Conservation (phyloP, 2,113 vertebrate species). For the Gnathonemus longibarbis region DNA sequence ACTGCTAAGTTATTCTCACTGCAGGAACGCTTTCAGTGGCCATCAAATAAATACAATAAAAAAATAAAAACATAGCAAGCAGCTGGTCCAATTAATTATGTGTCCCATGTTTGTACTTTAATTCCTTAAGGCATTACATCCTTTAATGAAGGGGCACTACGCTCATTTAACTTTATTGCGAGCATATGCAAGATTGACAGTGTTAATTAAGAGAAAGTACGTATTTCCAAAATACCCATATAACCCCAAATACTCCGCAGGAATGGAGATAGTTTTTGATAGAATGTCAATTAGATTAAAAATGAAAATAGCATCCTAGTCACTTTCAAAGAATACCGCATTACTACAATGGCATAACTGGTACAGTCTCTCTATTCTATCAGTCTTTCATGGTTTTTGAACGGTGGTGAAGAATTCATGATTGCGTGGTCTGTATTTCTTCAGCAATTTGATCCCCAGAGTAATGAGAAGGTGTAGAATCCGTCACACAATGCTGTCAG, state of each 20-base stretch:
- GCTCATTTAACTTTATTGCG: not conserved
- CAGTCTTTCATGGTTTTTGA: not conserved
- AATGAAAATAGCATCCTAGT: slow-evolving; percentile 2
- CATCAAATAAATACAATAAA: not conserved
- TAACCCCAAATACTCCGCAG: not conserved
- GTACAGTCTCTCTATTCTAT: not conserved
- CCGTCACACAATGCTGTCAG: slow-evolving; percentile 16
- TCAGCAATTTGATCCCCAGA: not conserved
- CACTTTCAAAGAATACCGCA: not conserved
- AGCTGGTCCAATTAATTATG: not conserved
- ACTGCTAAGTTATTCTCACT: not conserved
- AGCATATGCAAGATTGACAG: not conserved
- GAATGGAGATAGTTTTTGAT: not conserved
- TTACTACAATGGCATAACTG: not conserved
- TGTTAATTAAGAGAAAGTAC: not conserved
- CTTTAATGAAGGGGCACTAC: not conserved
- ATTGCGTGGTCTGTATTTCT: not conserved
- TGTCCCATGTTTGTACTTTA: not conserved
- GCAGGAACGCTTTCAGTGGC: not conserved
- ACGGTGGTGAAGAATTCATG: not conserved
- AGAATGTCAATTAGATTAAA: not conserved
- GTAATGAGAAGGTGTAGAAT: not conserved
- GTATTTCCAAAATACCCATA: not conserved
- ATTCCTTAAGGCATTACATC: not conserved
- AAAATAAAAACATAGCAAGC: not conserved